These are phyloP conservation scores for Riparia riparia DNA, from an alignment of 2,113 vertebrate species.

Conservation along the genomic window DNA sequence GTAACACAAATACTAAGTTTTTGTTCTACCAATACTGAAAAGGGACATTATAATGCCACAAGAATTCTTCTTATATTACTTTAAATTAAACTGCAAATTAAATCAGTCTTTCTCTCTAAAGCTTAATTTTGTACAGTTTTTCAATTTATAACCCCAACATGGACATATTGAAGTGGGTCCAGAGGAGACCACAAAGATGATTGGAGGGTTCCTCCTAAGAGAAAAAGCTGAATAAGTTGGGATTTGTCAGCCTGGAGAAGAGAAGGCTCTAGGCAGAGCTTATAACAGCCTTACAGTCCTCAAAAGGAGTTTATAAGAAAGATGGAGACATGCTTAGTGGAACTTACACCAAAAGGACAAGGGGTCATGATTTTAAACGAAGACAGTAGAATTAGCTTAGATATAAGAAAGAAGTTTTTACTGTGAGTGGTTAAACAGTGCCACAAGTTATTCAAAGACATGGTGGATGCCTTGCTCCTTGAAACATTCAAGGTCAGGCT, in stretches of 20 bases:
- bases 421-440: accelerated
- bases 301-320: neutral
- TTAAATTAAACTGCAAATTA: neutral
- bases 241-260: neutral
- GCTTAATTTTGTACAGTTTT: neutral
- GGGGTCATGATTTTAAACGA: neutral
- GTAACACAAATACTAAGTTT: neutral
- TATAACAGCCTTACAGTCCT: neutral
- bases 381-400: neutral
- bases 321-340: neutral
- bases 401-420: neutral
- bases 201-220: neutral
- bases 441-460: neutral
- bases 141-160: neutral
- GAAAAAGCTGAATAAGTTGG: neutral
- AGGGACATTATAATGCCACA: neutral
- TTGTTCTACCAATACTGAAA: neutral
- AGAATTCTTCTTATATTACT: neutral
- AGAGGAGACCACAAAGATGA: neutral
- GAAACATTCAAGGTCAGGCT: neutral
- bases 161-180: neutral
- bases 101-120: neutral
- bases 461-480: neutral
- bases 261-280: neutral
- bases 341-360: neutral